Evolutionary conservation across 2,888 invertebrate genomes (phyloP), one percentile per base, ranked within the genome.

Genomic region (Cryptocephalus primarius): DNA sequence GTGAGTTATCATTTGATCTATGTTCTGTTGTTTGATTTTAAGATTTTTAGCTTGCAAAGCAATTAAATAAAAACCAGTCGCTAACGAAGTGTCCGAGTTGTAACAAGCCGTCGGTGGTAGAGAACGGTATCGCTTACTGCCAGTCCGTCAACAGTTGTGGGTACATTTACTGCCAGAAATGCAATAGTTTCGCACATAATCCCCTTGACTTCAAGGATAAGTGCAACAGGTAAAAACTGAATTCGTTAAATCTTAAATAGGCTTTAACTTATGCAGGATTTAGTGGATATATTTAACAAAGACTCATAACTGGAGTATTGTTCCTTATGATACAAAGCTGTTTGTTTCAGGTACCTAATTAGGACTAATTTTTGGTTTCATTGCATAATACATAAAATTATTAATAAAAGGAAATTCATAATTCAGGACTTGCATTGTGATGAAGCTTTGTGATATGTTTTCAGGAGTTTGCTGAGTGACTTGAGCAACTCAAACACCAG

Each of bases 111-210:
- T 60, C 64, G 8, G 54, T 69, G 8, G 63, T 68, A 31, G 64
- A 67, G 33, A 61, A 59, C 38, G 60, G 56, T 45, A 64, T 69
- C 36, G 62, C 60, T 22, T 67, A 69, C 43, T 69, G 69, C 45
- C 62, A 60, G 45, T 58, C 60, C 43, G 34, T 54, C 12, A 48
- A 49, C 9, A 51, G 54, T 14, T 69, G 69, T 47, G 65, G 67
- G 8, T 65, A 63, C 48, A 68, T 69, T 44, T 62, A 58, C 48
- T 69, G 69, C 50, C 55, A 55, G 33, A 59, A 60, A 33, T 69
- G 69, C 54, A 52, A 56, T 8, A 66, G 67, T 49, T 63, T 57
- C 42, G 60, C 68, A 1, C 56, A 54, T 32, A 58, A 59, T 13
- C 66, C 68, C 4, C 60, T 64, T 44, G 54, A 64, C 46, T 69